Conservation (phyloP, 2,797 vertebrate genomes). For the Steatocranus sp. region DNA sequence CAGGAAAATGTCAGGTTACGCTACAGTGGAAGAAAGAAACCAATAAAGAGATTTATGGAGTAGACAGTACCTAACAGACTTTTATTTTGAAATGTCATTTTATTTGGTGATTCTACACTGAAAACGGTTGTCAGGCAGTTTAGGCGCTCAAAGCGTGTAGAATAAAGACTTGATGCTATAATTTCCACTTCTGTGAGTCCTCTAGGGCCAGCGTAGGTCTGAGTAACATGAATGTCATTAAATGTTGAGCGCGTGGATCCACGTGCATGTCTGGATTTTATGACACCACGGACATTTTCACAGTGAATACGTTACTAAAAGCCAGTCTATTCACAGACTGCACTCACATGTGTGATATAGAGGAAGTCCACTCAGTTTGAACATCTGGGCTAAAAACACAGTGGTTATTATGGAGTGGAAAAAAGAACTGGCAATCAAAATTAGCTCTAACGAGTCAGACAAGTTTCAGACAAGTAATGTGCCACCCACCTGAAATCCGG, state of each 20-base stretch:
- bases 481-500: fast-evolving
- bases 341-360: background rate
- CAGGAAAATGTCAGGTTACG: slow-evolving; percentile 94
- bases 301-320: background rate
- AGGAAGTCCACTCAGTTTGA: background rate
- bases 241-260: background rate
- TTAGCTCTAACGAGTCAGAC: fast-evolving
- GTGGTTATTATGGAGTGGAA: background rate
- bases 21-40: slow-evolving; percentile 56
- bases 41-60: background rate
- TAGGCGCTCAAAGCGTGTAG: background rate
- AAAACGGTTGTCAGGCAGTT: background rate
- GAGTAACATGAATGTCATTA: background rate
- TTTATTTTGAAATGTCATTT: background rate
- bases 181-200: background rate
- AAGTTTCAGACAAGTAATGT: fast-evolving
- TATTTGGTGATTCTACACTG: fast-evolving
- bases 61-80: background rate
- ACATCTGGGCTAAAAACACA: background rate
- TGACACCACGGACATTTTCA: fast-evolving
- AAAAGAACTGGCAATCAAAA: background rate
- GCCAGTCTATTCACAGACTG: background rate
- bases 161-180: background rate
- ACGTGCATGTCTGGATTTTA: background rate
- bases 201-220: fast-evolving